phyloP scores from a whole-genome alignment of 2,113 vertebrate species.

The Forbesichthys agassizii region DNA sequence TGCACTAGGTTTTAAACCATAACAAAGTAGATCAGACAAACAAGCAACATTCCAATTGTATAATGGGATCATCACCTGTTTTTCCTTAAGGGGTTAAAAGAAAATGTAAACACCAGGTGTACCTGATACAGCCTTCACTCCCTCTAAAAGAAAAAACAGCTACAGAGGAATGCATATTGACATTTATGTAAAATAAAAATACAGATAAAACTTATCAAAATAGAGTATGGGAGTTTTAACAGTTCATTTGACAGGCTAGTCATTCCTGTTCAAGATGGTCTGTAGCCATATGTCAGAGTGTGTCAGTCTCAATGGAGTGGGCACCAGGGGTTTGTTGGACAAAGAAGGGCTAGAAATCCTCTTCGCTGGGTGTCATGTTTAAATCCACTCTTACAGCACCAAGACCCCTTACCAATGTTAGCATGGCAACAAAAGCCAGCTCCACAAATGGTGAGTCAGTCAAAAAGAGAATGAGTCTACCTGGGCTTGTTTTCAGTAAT shows the following conservation, averaged over 20 bases:
- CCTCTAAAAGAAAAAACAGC: conserved; percentile 60
- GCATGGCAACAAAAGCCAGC: conserved; percentile 29
- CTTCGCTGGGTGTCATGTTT: conserved; percentile 48
- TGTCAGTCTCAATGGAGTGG: conserved; percentile 80
- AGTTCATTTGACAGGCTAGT: conserved; percentile 74
- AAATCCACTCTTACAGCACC: conserved; percentile 79
- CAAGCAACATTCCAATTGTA: conserved; percentile 19
- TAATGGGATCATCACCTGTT: conserved; percentile 37
- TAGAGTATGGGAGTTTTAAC: conserved; percentile 49
- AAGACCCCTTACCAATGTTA: conserved; percentile 63
- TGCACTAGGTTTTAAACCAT: conserved; percentile 35
- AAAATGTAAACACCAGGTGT: conserved; percentile 51
- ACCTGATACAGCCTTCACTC: conserved; percentile 49
- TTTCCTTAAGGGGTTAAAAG: conserved; percentile 21
- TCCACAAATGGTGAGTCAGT: conserved; percentile 65
- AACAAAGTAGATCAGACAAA: conserved; percentile 37
- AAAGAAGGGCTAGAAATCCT: conserved; percentile 65
- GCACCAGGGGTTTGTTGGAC: conserved; percentile 77
- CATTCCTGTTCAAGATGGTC: conserved; percentile 89
- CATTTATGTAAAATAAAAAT: conserved; percentile 71
- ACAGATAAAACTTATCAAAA: conserved; percentile 83
- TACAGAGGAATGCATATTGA: conserved; percentile 93
- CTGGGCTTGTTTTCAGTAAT: conserved; percentile 79
- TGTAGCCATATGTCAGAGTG: conserved; percentile 81
- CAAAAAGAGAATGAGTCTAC: conserved; percentile 53